Conservation (phyloP, 2,113 vertebrate genomes). For the Agelaius phoeniceus region DNA sequence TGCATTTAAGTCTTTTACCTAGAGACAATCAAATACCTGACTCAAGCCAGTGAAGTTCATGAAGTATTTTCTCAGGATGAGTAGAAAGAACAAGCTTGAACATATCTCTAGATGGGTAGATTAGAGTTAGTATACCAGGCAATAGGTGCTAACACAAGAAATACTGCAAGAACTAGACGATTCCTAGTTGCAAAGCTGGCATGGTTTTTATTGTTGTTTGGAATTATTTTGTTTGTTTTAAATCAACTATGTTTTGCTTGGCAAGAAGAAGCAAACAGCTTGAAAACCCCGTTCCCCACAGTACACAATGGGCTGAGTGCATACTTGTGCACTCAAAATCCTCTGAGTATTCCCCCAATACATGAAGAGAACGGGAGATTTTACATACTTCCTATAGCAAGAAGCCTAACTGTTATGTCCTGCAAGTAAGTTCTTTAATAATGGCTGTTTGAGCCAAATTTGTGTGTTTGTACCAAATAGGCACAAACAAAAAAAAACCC, state of each 20-base stretch:
- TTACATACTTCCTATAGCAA: neutral
- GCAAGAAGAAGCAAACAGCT: neutral
- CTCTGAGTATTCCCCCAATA: neutral
- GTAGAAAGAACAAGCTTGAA: neutral
- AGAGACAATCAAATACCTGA: neutral
- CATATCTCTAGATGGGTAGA: neutral
- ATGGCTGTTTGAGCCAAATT: neutral
- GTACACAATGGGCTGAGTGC: neutral
- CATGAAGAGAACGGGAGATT: neutral
- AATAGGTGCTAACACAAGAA: neutral
- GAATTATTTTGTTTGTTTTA: neutral
- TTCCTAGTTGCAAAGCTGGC: neutral
- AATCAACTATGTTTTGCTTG: neutral
- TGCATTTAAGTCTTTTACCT: neutral
- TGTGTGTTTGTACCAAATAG: neutral
- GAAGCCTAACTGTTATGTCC: rapidly evolving
- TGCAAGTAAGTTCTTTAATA: neutral
- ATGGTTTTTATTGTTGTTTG: neutral
- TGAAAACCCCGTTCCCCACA: neutral
- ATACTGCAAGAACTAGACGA: neutral
- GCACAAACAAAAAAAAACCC: neutral
- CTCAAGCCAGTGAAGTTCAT: neutral
- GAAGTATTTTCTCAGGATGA: neutral
- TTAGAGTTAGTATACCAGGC: neutral
- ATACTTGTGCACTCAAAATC: neutral